A percentile compares a stretch with the other conserved stretches of the same genome.
These are phyloP conservation scores for Neuroterus valhalla DNA, from an alignment of 1,140 invertebrate species.

Conservation along the genomic window DNA sequence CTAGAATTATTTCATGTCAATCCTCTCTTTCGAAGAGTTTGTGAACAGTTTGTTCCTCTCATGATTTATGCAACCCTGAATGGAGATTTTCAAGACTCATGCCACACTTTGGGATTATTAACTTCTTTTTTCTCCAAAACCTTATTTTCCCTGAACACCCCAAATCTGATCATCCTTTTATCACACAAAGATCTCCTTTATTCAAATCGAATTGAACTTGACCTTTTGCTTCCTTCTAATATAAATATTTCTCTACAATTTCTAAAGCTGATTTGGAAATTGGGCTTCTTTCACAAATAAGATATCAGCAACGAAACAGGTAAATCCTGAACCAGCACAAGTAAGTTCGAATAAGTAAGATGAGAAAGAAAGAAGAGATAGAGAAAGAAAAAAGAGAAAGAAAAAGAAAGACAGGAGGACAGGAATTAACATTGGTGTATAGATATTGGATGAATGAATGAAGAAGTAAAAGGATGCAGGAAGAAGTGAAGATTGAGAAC, in stretches of 20 bases:
- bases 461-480: too few relatives aligned
- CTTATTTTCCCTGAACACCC: background rate
- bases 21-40: conserved; percentile 5
- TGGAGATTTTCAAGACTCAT: background rate
- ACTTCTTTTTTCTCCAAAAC: background rate
- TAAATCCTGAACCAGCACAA: too few relatives aligned
- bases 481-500: too few relatives aligned
- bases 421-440: too few relatives aligned
- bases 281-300: background rate
- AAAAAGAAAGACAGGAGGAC: too few relatives aligned
- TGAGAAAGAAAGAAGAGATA: too few relatives aligned
- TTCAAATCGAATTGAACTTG: conserved; percentile 16
- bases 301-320: too few relatives aligned
- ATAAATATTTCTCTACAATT: background rate
- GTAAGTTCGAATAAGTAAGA: too few relatives aligned
- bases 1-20: background rate
- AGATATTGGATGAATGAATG: too few relatives aligned
- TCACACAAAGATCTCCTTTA: conserved; percentile 23
- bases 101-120: too few relatives aligned
- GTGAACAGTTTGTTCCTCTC: background rate
- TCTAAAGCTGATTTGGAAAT: background rate
- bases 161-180: background rate
- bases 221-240: background rate
- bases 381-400: too few relatives aligned
- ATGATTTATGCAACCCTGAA: conserved; percentile 2